Percentiles rank a stretch among this genome's conserved stretches.
Conservation (phyloP, 2,113 vertebrate genomes). For the Oriolus oriolus region DNA sequence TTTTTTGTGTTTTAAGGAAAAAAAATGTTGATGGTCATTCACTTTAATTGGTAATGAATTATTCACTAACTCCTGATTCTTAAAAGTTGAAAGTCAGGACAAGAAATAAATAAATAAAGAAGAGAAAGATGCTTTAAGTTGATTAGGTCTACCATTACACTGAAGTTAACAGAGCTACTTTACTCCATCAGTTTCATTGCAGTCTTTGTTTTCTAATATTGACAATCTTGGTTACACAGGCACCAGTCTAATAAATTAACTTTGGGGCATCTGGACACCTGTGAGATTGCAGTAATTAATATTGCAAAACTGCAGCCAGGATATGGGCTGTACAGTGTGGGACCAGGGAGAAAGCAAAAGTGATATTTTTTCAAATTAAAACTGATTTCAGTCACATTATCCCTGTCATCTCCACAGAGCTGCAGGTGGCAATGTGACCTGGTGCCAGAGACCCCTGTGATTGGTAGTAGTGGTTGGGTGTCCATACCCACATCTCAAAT, state of each 20-base stretch:
- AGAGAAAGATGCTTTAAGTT: not conserved
- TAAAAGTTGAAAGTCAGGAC: conserved; percentile 13
- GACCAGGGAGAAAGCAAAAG: not conserved
- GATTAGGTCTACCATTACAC: conserved; percentile 3
- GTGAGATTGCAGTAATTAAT: not conserved
- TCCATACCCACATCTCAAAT: rapidly evolving
- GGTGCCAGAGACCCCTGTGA: not conserved
- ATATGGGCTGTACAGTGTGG: not conserved
- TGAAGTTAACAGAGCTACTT: not conserved
- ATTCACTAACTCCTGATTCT: not conserved
- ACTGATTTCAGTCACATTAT: not conserved
- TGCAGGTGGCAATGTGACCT: not conserved
- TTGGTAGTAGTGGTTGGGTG: not conserved
- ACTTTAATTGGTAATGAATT: conserved; percentile 20
- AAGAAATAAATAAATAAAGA: conserved; percentile 47
- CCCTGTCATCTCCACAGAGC: not conserved
- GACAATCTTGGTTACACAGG: not conserved
- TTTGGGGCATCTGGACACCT: not conserved
- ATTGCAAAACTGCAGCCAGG: not conserved
- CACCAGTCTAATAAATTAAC: not conserved
- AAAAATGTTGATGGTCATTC: not conserved
- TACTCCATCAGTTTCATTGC: not conserved
- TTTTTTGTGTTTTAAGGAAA: not conserved
- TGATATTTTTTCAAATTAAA: not conserved
- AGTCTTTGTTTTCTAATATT: not conserved